Evolutionary conservation across 2,888 invertebrate species (phyloP).

Genomic region (Philopedon plagiatum): DNA sequence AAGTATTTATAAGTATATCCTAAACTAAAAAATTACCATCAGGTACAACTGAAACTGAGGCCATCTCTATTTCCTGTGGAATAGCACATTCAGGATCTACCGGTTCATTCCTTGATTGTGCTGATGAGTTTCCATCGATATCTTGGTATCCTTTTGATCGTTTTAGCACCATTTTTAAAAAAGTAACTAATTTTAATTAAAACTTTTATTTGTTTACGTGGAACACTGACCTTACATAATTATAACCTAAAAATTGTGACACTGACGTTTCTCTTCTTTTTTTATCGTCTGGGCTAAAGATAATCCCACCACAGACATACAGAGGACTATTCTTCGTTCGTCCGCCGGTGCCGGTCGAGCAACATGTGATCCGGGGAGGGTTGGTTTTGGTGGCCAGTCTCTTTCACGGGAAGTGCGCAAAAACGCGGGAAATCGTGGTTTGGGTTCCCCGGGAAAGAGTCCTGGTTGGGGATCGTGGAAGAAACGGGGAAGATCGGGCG

Average conservation of each 20-base stretch:
- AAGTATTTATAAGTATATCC: neutral
- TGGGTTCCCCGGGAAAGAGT: too few species aligned
- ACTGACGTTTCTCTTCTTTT: neutral
- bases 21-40: constrained; percentile 80
- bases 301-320: too few species aligned
- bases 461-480: too few species aligned
- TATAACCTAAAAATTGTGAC: constrained; percentile 10
- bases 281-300: neutral
- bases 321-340: too few species aligned
- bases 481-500: too few species aligned
- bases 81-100: constrained; percentile 69
- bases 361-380: too few species aligned
- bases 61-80: constrained; percentile 82
- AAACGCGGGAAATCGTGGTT: too few species aligned
- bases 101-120: constrained; percentile 63
- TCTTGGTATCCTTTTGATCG: constrained; percentile 76
- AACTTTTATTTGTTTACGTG: constrained; percentile 51
- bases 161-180: constrained; percentile 68
- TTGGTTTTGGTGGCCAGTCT: too few species aligned
- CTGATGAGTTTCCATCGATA: constrained; percentile 69
- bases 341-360: too few species aligned
- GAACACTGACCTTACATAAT: constrained; percentile 29
- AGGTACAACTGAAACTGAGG: constrained; percentile 84
- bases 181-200: neutral
- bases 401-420: too few species aligned